A percentile compares a stretch with the other conserved stretches of the same genome.
These are phyloP conservation scores for Drosophila niveifrons DNA, from an alignment of 2,888 invertebrate genomes.

Conservation along the genomic window DNA sequence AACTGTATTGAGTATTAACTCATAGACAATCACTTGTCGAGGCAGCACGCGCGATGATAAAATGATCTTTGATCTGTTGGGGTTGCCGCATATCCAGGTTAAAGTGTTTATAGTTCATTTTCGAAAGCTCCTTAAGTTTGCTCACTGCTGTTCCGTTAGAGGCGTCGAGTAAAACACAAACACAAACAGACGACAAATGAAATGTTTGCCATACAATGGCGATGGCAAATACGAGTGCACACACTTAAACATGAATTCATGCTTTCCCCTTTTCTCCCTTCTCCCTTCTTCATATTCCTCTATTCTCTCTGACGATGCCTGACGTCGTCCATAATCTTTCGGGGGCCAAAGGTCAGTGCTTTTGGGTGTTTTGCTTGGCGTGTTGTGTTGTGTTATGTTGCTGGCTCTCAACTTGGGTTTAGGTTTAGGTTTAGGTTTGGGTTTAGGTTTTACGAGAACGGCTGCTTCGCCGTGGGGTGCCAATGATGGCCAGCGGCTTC, in stretches of 20 bases:
- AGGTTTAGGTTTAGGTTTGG: slow-evolving; percentile 29
- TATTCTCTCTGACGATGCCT: not conserved
- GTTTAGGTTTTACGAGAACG: slow-evolving; percentile 39
- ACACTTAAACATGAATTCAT: not conserved
- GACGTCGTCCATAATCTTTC: slow-evolving; percentile 50
- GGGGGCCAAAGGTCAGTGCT: slow-evolving; percentile 61
- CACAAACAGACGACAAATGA: slow-evolving; percentile 68
- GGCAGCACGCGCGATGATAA: slow-evolving; percentile 4
- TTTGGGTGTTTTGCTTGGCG: slow-evolving; percentile 45
- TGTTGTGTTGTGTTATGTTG: slow-evolving; percentile 40
- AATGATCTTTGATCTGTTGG: slow-evolving; percentile 31
- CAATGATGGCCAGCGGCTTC: slow-evolving; percentile 57
- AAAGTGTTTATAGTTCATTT: slow-evolving; percentile 46
- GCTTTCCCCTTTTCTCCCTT: not conserved
- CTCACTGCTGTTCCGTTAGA: slow-evolving; percentile 37
- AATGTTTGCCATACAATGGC: slow-evolving; percentile 54
- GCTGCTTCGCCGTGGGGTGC: slow-evolving; percentile 39
- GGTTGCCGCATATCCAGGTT: slow-evolving; percentile 9
- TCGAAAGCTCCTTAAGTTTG: slow-evolving; percentile 33
- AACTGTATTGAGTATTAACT: not conserved
- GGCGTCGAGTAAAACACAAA: slow-evolving; percentile 46
- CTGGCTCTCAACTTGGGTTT: slow-evolving; percentile 43
- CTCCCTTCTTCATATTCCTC: not conserved
- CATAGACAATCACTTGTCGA: not conserved
- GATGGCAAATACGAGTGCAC: slow-evolving; percentile 17